These are phyloP conservation scores for Agrotis clavis DNA, from an alignment of 2,888 invertebrate genomes.

Conservation along the genomic window DNA sequence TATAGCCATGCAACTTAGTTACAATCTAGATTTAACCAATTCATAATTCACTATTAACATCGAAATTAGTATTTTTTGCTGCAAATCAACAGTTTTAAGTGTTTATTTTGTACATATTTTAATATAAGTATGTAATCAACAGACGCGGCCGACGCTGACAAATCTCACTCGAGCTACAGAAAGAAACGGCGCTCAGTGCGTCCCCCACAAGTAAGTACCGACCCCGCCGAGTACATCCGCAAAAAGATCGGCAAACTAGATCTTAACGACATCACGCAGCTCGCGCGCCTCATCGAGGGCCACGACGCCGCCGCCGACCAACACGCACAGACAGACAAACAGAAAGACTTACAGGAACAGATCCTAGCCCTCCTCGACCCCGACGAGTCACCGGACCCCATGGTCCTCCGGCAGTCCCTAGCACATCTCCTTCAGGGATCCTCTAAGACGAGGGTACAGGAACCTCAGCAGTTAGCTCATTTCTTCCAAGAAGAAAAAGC, in stretches of 20 bases:
- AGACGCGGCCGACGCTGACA: conserved; percentile 84
- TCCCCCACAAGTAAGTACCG: conserved; percentile 86
- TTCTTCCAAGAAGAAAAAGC: conserved; percentile 76
- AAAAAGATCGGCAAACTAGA: conserved; percentile 85
- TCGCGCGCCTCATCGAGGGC: conserved; percentile 84
- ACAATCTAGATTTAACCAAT: not conserved
- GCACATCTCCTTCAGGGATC: conserved; percentile 80
- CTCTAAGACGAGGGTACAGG: conserved; percentile 72
- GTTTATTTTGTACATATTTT: not conserved
- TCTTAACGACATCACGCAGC: conserved; percentile 83
- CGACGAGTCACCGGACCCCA: conserved; percentile 82
- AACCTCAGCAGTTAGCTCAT: conserved; percentile 70
- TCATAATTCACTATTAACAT: no score
- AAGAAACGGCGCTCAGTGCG: conserved; percentile 84
- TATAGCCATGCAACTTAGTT: not conserved
- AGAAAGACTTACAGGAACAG: conserved; percentile 82
- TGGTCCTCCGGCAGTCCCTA: conserved; percentile 77
- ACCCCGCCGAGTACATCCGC: conserved; percentile 83
- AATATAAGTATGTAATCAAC: conserved; percentile 18
- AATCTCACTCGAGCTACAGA: conserved; percentile 84
- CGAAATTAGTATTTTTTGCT: not conserved
- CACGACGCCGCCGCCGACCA: conserved; percentile 74
- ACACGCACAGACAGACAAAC: conserved; percentile 72
- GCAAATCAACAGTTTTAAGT: not conserved
- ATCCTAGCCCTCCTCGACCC: conserved; percentile 83